Evolutionary conservation across 92 coral and sea anemone genomes (phyloP), one percentile per base, ranked within the genome.

Genomic region (Meandrina meandrites): DNA sequence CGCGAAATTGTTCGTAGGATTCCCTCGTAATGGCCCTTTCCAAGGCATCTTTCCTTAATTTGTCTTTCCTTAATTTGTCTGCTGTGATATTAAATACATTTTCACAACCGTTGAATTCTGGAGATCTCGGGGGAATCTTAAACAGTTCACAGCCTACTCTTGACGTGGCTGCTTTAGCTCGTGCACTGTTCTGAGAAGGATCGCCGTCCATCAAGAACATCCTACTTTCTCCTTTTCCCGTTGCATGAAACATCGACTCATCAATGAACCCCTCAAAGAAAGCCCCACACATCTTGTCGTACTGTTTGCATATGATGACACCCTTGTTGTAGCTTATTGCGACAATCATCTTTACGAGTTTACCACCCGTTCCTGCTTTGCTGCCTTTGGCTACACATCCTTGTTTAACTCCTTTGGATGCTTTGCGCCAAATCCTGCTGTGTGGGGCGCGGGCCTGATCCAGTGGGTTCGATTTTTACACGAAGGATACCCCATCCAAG

Each of bases 171-270:
- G 22, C 15, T 48, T 31, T 76, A 30, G 60, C 80, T n/a, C 7
- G 34, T 76, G 80, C 80, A 45, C 58, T 45, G 77, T 82, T 82
- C 28, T 82, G 86, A 22, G 80, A 67, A 34, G 86, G 80, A 56
- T 82, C 86, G 18, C 37, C 11, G 4, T 82, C 79, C 60, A 37
- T 45, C 50, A 69, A 22, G 86, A 69, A 82, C 57, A 40, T 19
- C 40, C 76, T 82, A 24, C 80, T 74, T 35, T 60, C 62, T 47
- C 80, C 80, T 76, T 47, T 76, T 48, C 18, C 8, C 21, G 80
- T 34, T n/a, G 57, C 62, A 27, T 45, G 58, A 76, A 76, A 76
- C 80, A 76, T 76, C 17, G 34, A 48, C 36, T 45, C 57, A 76
- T 47, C 79, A 19, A 47, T 48, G 62, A 76, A 48, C 8, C 32